Evolutionary conservation across 2,888 invertebrate genomes (phyloP).

Genomic region (Mongoloraphidia duomilia): DNA sequence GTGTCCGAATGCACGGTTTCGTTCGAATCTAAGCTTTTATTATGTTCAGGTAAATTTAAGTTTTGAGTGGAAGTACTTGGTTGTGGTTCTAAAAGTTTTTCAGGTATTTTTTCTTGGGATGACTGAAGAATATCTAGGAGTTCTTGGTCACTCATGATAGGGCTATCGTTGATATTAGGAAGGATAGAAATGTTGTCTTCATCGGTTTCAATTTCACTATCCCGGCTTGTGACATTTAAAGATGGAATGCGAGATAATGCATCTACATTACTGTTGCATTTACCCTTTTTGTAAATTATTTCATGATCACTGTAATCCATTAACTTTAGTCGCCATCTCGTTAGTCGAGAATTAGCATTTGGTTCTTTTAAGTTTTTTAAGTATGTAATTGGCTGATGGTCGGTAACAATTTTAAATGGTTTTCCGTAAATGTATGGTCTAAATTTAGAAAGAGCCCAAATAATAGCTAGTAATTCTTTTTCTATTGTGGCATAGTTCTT

Average conservation of each 20-base stretch:
- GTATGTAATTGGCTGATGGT: slow-evolving; percentile 25
- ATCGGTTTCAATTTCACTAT: too few species aligned
- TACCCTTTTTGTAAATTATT: slow-evolving; percentile 19
- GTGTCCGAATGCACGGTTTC: too few species aligned
- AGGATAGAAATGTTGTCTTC: too few species aligned
- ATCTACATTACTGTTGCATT: slow-evolving; percentile 18
- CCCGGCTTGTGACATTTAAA: too few species aligned
- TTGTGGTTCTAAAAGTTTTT: too few species aligned
- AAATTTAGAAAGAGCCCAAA: slow-evolving; percentile 18
- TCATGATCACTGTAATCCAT: slow-evolving; percentile 20
- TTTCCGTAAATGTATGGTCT: slow-evolving; percentile 19
- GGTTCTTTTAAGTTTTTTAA: slow-evolving; percentile 25
- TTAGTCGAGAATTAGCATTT: slow-evolving; percentile 19
- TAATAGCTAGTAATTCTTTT: slow-evolving; percentile 18
- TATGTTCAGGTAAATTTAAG: too few species aligned
- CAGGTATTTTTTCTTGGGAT: too few species aligned
- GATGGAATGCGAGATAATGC: slow-evolving; percentile 18
- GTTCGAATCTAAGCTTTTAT: too few species aligned
- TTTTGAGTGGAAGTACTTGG: too few species aligned
- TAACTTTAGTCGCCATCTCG: slow-evolving; percentile 22
- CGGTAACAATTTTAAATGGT: slow-evolving; percentile 25
- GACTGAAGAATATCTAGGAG: too few species aligned
- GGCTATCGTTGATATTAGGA: too few species aligned
- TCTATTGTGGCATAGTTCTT: slow-evolving; percentile 17
- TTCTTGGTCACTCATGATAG: too few species aligned